Evolutionary conservation across 1,140 invertebrate species (phyloP), one percentile per base, ranked within the genome.

Genomic region (Leptinotarsa undecemlineata): DNA sequence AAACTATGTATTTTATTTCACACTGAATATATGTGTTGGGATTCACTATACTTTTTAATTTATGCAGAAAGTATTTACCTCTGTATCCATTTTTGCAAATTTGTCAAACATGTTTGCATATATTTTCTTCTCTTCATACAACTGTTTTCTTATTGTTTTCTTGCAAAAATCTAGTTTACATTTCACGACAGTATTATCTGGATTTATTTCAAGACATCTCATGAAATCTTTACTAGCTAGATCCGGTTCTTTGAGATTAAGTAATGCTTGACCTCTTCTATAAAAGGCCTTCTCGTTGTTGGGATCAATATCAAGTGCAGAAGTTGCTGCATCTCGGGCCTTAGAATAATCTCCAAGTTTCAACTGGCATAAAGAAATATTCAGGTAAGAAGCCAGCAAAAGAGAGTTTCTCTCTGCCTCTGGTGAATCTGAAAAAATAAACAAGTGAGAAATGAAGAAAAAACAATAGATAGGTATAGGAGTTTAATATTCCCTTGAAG

Each of bases 31-130:
- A 33, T 33, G 26, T 33, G 26, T 33, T 33, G 6, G 26, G 6
- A 33, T 6, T 33, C 26, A 33, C 33, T 42, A 42, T 11, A 42
- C 8, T 11, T 11, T 42, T 11, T 42, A 42, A 42, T 42, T 42
- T 42, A 42, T 42, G 33, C 33, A 42, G 11, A 42, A 57, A 57
- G 51, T 74, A 76, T 81, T 85, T 81, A 95, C 94, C 91, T 94
- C 90, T 85, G 90, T 90, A 85, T 95, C 94, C 84, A 90, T 88
- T 81, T 92, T 90, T 3, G 94, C 93, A 86, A 95, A 93, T 85
- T 94, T 95, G 77, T 94, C 91, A 84, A 99, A 99, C 95, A 99
- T 98, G 84, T 96, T 97, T 3, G 92, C 92, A 86, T 97, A 99
- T 14, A 96, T 88, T 81, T 94, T 92, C 87, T 96, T 97, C 83